Evolutionary conservation across 2,797 vertebrate genomes (phyloP).

Genomic region (Enteromius thamalakanensis): DNA sequence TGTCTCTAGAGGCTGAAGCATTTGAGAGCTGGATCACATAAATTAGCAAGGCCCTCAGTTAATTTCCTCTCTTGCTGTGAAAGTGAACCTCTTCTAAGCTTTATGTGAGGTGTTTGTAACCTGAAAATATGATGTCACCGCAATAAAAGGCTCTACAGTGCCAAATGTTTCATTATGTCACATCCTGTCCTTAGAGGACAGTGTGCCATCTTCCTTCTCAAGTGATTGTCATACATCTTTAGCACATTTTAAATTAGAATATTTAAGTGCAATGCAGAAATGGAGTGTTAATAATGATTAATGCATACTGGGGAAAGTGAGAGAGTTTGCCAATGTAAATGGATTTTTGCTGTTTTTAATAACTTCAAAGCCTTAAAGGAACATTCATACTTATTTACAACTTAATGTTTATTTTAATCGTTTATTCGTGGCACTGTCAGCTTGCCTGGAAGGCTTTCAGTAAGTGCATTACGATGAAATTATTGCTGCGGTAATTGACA

Average conservation of each 20-base stretch:
- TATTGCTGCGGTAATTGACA: slow-evolving; percentile 29
- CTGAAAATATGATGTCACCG: slow-evolving; percentile 19
- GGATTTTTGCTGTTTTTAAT: slow-evolving; percentile 30
- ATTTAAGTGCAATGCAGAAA: slow-evolving; percentile 18
- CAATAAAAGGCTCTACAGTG: slow-evolving; percentile 22
- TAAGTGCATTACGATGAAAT: slow-evolving; percentile 30
- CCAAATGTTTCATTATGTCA: slow-evolving; percentile 25
- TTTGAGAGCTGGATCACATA: slow-evolving; percentile 23
- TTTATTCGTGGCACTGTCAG: slow-evolving; percentile 29
- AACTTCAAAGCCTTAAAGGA: slow-evolving; percentile 32
- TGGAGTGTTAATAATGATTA: slow-evolving; percentile 44
- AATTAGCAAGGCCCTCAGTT: slow-evolving; percentile 36
- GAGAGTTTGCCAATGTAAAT: slow-evolving; percentile 24
- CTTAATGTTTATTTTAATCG: slow-evolving; percentile 42
- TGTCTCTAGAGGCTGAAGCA: slow-evolving; percentile 25
- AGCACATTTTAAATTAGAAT: slow-evolving; percentile 37
- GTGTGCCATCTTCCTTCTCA: slow-evolving; percentile 9
- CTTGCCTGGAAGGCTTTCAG: slow-evolving; percentile 24
- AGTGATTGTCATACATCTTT: slow-evolving; percentile 37
- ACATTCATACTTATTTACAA: slow-evolving; percentile 36
- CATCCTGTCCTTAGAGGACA: slow-evolving; percentile 39
- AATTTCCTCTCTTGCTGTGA: slow-evolving; percentile 9
- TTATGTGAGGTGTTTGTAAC: slow-evolving; percentile 7
- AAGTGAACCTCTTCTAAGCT: slow-evolving; percentile 12
- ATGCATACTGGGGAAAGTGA: slow-evolving; percentile 24